Evolutionary conservation across 2,113 vertebrate genomes (phyloP).

Genomic region (Ceuthmochares aereus): DNA sequence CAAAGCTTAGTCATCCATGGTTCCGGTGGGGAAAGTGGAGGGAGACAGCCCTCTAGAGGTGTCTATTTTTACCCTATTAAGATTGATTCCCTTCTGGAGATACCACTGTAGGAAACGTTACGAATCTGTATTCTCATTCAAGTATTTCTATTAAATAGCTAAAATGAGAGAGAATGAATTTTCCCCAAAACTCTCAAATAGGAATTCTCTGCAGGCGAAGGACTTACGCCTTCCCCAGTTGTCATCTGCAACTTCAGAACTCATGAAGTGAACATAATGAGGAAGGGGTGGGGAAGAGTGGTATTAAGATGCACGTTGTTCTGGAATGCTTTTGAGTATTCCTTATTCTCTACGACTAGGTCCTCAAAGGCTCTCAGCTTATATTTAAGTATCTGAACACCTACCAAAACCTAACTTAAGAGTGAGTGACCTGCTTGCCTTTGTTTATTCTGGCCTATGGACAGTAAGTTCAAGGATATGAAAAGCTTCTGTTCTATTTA

Average conservation of each 20-base stretch:
- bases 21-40: neutral
- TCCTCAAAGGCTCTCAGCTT: neutral
- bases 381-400: neutral
- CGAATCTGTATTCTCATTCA: neutral
- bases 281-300: neutral
- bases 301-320: neutral
- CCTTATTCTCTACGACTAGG: neutral
- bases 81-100: neutral
- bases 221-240: neutral
- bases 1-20: neutral
- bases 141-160: neutral
- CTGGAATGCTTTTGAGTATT: neutral
- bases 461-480: neutral
- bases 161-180: neutral
- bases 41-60: constrained; percentile 45
- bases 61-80: neutral
- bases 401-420: neutral
- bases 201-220: neutral
- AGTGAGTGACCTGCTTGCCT: neutral
- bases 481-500: neutral
- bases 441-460: neutral
- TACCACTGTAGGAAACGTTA: neutral
- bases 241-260: neutral
- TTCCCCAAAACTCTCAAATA: neutral
- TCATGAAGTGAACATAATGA: neutral